Evolutionary conservation across 1,140 invertebrate genomes (phyloP).

Genomic region (Eulimnadia texana): DNA sequence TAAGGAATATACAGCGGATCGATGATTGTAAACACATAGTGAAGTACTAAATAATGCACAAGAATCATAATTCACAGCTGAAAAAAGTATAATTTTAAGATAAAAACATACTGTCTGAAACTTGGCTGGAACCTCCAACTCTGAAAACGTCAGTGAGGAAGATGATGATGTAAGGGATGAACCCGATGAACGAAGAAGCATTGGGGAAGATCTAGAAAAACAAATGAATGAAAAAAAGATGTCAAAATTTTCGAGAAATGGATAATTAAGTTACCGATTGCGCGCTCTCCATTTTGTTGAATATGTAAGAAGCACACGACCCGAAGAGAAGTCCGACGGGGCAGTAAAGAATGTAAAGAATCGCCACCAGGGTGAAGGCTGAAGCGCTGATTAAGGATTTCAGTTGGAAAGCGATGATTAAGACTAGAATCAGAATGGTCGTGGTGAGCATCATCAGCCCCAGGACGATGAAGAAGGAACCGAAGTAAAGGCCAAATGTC

Average conservation of each 20-base stretch:
- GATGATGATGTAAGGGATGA: constrained; percentile 57
- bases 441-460: constrained; percentile 50
- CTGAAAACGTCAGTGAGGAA: constrained; percentile 46
- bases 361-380: constrained; percentile 47
- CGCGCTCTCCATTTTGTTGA: constrained; percentile 65
- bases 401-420: constrained; percentile 51
- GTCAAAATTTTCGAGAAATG: neutral
- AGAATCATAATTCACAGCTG: constrained; percentile 19
- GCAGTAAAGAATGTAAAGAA: constrained; percentile 54
- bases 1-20: constrained; percentile 65
- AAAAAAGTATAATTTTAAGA: neutral
- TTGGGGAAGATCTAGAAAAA: constrained; percentile 39
- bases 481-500: constrained; percentile 58
- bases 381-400: constrained; percentile 48
- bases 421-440: constrained; percentile 44
- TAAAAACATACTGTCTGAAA: neutral
- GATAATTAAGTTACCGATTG: constrained; percentile 38
- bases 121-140: constrained; percentile 36
- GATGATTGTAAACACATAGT: constrained; percentile 50
- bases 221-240: neutral
- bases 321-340: constrained; percentile 57
- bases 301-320: constrained; percentile 59
- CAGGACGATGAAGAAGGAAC: constrained; percentile 55
- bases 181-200: constrained; percentile 53
- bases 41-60: constrained; percentile 43